Percentiles rank a stretch among this genome's conserved stretches.
phyloP scores from a whole-genome alignment of 1,140 invertebrate species.

The Heliothis subflexa region DNA sequence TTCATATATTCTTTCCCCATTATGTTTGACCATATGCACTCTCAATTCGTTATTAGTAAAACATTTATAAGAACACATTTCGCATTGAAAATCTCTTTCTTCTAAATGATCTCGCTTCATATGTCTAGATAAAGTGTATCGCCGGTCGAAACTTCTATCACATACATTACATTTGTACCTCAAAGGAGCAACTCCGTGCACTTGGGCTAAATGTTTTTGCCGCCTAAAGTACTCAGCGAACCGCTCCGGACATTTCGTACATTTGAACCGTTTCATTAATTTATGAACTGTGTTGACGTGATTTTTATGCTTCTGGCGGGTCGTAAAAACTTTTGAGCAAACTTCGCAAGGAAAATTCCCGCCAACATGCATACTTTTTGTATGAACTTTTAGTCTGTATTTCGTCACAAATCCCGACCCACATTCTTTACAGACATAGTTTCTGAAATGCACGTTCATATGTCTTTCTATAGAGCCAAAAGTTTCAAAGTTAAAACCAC shows the following conservation, averaged over 20 bases:
- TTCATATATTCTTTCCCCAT: constrained; percentile 87
- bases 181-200: constrained; percentile 68
- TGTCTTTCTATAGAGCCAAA: constrained; percentile 79
- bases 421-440: constrained; percentile 79
- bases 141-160: constrained; percentile 71
- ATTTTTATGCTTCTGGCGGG: constrained; percentile 73
- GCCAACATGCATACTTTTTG: constrained; percentile 71
- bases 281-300: constrained; percentile 76
- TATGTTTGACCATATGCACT: constrained; percentile 90
- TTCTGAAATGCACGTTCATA: constrained; percentile 80
- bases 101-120: constrained; percentile 80
- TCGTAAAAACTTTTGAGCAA: constrained; percentile 73
- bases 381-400: constrained; percentile 77
- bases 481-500: constrained; percentile 75
- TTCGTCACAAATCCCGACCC: constrained; percentile 78
- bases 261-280: constrained; percentile 75
- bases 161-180: constrained; percentile 79
- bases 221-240: constrained; percentile 77
- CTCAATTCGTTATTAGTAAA: constrained; percentile 80
- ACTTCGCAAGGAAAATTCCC: constrained; percentile 70
- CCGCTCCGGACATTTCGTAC: constrained; percentile 72
- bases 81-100: constrained; percentile 76
- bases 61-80: constrained; percentile 73
- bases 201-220: constrained; percentile 75
- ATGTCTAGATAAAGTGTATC: constrained; percentile 75